A percentile compares a stretch with the other conserved stretches of the same genome.
Conservation (phyloP, 1,140 invertebrate genomes). For the Bathynomus jamesi region DNA sequence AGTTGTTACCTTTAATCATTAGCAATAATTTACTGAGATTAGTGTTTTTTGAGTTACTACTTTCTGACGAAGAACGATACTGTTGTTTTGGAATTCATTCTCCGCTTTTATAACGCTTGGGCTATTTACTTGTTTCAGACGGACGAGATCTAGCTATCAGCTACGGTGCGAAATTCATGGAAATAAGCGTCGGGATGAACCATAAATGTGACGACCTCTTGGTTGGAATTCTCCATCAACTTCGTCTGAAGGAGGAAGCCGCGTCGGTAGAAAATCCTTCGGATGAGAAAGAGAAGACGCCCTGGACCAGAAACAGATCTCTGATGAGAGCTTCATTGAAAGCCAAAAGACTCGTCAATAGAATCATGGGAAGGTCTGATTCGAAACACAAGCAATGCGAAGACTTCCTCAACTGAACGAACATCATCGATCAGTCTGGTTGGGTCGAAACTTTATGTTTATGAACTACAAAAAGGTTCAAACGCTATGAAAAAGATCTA, state of each 20-base stretch:
- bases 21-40: no score
- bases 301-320: conserved; percentile 71
- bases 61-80: background rate
- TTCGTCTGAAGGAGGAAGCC: conserved; percentile 58
- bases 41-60: background rate
- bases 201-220: conserved; percentile 82
- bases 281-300: conserved; percentile 43
- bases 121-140: conserved; percentile 58
- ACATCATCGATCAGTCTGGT: no score
- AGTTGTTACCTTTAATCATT: no score
- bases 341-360: conserved; percentile 77
- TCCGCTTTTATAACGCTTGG: no score
- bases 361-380: conserved; percentile 77
- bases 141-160: conserved; percentile 77
- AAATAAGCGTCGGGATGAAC: conserved; percentile 82
- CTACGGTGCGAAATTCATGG: conserved; percentile 71
- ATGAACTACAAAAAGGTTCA: no score
- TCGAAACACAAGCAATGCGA: conserved; percentile 85
- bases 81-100: background rate
- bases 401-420: conserved; percentile 59
- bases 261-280: conserved; percentile 50
- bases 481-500: no score
- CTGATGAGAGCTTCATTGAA: conserved; percentile 77
- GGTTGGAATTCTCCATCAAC: conserved; percentile 71
- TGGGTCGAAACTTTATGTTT: no score